These are phyloP conservation scores for Cladorhizidae sp. DNA, from an alignment of 37 sponge, comb jelly and placozoan species.

Conservation along the genomic window DNA sequence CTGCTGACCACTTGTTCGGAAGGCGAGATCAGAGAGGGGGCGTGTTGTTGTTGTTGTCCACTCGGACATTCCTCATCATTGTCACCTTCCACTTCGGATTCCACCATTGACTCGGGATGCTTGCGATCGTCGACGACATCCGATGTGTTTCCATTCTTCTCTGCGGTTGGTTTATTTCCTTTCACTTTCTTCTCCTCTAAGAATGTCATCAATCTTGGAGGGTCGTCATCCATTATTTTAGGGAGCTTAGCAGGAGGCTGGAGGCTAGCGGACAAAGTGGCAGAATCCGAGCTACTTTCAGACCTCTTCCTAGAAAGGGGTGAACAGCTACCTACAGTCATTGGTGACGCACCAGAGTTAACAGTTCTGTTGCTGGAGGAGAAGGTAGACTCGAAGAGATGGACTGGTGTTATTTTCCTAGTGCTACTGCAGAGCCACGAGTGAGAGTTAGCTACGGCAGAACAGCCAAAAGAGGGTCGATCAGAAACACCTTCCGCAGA, in stretches of 20 bases:
- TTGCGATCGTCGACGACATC: too few relatives aligned
- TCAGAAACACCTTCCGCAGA: constrained; percentile 24
- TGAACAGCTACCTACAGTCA: background rate
- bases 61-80: too few relatives aligned
- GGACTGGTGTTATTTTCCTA: constrained; percentile 24
- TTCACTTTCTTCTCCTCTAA: too few relatives aligned
- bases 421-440: constrained; percentile 15
- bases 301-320: background rate
- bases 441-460: too few relatives aligned
- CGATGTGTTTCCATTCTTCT: too few relatives aligned
- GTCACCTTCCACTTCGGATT: too few relatives aligned
- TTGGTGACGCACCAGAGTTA: background rate
- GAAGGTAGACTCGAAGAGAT: background rate
- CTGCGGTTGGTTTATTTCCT: too few relatives aligned
- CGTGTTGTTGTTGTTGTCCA: too few relatives aligned
- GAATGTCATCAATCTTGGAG: too few relatives aligned
- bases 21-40: background rate
- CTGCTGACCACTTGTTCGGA: background rate
- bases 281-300: background rate
- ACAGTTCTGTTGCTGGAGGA: background rate
- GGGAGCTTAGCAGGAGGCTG: too few relatives aligned
- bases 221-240: too few relatives aligned
- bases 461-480: background rate
- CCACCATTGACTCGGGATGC: too few relatives aligned
- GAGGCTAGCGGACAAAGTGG: background rate